Evolutionary conservation across 2,797 vertebrate species (phyloP).

Genomic region (Anguilla marmorata): DNA sequence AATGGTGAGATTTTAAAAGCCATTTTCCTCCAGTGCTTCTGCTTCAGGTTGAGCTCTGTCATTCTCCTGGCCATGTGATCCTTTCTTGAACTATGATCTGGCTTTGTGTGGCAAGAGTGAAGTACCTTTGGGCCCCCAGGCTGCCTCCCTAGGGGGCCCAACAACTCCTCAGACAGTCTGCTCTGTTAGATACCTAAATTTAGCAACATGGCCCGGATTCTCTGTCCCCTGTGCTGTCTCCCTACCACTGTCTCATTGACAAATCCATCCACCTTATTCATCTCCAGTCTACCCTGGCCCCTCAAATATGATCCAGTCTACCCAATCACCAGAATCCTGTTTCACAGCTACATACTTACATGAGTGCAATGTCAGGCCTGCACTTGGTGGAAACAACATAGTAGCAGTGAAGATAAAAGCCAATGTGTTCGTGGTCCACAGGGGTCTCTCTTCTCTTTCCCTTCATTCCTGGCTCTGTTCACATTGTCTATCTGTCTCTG

Average conservation of each 20-base stretch:
- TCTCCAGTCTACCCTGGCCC: neutral
- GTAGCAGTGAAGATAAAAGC: neutral
- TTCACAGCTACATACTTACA: neutral
- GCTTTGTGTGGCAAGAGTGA: neutral
- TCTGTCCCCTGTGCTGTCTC: neutral
- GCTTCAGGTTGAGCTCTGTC: neutral
- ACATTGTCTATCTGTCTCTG: constrained; percentile 37
- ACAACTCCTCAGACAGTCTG: neutral
- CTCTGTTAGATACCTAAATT: constrained; percentile 59
- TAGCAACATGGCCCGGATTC: constrained; percentile 62
- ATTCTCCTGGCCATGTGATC: neutral
- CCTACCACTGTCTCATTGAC: neutral
- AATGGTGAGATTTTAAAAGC: neutral
- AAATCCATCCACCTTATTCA: neutral
- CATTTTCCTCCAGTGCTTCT: neutral
- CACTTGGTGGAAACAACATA: neutral
- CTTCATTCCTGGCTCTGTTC: neutral
- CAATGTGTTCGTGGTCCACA: neutral
- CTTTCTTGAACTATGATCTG: neutral
- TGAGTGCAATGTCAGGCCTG: neutral
- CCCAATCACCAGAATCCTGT: neutral
- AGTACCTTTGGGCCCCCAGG: neutral
- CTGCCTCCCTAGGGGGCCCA: neutral
- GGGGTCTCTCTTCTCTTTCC: neutral
- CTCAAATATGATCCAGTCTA: neutral